Evolutionary conservation across 2,113 vertebrate species (phyloP).

Genomic region (Bolborhynchus lineola): DNA sequence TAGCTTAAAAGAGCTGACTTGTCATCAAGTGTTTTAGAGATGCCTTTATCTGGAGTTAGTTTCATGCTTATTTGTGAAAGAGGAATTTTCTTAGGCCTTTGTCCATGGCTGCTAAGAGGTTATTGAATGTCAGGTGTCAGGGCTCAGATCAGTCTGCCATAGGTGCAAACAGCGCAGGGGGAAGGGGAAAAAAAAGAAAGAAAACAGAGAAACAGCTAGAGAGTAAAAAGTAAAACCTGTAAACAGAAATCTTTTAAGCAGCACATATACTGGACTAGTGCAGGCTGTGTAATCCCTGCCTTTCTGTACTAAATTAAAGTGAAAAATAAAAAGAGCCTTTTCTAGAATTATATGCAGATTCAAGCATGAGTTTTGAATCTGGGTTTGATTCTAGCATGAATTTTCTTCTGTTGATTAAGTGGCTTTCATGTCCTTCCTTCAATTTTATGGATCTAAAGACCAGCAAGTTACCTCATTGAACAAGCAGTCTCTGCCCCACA

Average conservation of each 20-base stretch:
- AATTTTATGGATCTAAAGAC: background rate
- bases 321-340: background rate
- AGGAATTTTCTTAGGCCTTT: constrained; percentile 74
- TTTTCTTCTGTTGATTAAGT: background rate
- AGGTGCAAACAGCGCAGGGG: constrained; percentile 46
- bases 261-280: background rate
- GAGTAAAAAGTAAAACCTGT: constrained; percentile 66
- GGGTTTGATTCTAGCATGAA: background rate
- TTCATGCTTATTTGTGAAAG: constrained; percentile 69
- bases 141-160: constrained; percentile 68
- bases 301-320: background rate
- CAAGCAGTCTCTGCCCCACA: background rate
- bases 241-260: constrained; percentile 74
- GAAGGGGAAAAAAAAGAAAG: background rate
- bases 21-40: constrained; percentile 77
- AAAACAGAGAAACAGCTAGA: constrained; percentile 77
- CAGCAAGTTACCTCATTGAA: background rate
- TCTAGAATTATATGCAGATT: background rate
- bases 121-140: constrained; percentile 71
- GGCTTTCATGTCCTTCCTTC: background rate
- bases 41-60: constrained; percentile 67
- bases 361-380: background rate
- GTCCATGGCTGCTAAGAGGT: constrained; percentile 67
- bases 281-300: background rate
- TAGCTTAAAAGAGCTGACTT: constrained; percentile 78